These are phyloP conservation scores for Microctonus brassicae DNA, from an alignment of 2,888 invertebrate genomes.

Conservation along the genomic window DNA sequence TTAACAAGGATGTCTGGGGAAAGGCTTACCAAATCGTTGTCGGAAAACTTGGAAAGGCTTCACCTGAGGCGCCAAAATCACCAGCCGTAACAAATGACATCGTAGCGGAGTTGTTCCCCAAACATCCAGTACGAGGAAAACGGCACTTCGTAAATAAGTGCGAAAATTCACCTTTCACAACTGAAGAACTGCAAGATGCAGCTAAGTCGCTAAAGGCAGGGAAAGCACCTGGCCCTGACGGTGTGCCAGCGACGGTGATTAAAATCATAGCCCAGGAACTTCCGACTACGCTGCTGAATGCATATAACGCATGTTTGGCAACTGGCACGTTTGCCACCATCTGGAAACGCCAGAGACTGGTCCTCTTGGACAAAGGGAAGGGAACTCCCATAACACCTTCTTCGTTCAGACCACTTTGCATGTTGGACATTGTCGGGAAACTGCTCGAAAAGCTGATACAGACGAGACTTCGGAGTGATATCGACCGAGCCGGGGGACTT, in stretches of 20 bases:
- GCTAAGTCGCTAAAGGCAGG: slow-evolving; percentile 28
- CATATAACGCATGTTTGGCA: slow-evolving; percentile 37
- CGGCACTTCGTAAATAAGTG: too few species aligned
- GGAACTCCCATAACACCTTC: slow-evolving; percentile 10
- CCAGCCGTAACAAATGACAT: slow-evolving; percentile 17
- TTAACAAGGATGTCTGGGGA: slow-evolving; percentile 10
- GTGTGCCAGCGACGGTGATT: slow-evolving; percentile 29
- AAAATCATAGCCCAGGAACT: slow-evolving; percentile 21
- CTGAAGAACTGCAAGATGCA: too few species aligned
- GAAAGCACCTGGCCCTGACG: slow-evolving; percentile 37
- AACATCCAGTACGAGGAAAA: too few species aligned
- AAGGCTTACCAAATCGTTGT: slow-evolving; percentile 28
- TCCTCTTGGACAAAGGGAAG: slow-evolving; percentile 41
- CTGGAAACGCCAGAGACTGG: slow-evolving; percentile 38
- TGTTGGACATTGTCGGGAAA: slow-evolving; percentile 33
- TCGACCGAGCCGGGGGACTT: slow-evolving; percentile 38
- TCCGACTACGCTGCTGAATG: slow-evolving; percentile 28
- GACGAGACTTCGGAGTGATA: slow-evolving; percentile 30
- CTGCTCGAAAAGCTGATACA: slow-evolving; percentile 43
- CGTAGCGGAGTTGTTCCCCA: slow-evolving; percentile 18
- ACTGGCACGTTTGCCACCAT: too few species aligned
- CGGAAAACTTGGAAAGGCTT: slow-evolving; percentile 6
- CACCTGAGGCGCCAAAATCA: slow-evolving; percentile 15
- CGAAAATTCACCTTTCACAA: too few species aligned
- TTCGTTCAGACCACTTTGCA: slow-evolving; percentile 39